Evolutionary conservation across 2,797 vertebrate genomes (phyloP), one percentile per base, ranked within the genome.

Genomic region (Prunella strophiata): DNA sequence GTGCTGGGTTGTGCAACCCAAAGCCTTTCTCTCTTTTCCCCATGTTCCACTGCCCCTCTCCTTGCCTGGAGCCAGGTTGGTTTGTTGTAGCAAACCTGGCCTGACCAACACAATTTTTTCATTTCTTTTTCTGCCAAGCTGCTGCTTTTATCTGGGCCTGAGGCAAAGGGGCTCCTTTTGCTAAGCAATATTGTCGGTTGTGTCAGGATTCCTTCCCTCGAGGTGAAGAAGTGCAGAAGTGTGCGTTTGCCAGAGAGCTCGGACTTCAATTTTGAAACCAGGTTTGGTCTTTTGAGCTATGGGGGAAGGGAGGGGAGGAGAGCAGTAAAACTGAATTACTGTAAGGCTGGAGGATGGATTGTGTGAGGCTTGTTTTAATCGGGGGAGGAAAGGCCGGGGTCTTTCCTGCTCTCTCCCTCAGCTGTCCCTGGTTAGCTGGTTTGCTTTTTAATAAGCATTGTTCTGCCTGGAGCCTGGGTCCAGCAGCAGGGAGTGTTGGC

Each of bases 191-290:
- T 16, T 32, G 47, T 57, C 55, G 3, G 47, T 34, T 4, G 19
- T 40, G 50, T 76, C 59, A 29, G 85, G 68, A 79, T 83, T 77
- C 75, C 61, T 79, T 47, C 65, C 65, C 59, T 70, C 10, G 21
- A 26, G 48, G 76, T 55, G 65, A 59, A 72, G 86, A 63, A 87
- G 58, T 18, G 2, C 45, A 58, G 81, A 17, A 91, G 47, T 0
- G 16, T 17, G 29, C 21, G 48, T 74, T 78, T 38, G n/a, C 81
- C 1, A 3, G 13, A 42, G 62, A 87, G 71, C n/a, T 92, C 2
- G 6, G 67, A 70, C 88, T 91, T 94, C 70, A 76, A 30, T 67
- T 91, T 87, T 83, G 90, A 88, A 94, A 80, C 79, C 89, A 94
- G 90, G 75, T 94, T 92, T 67, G 70, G 54, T 75, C 38, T 59